These are phyloP conservation scores for Timema cristinae DNA, from an alignment of 2,888 invertebrate genomes.

Conservation along the genomic window DNA sequence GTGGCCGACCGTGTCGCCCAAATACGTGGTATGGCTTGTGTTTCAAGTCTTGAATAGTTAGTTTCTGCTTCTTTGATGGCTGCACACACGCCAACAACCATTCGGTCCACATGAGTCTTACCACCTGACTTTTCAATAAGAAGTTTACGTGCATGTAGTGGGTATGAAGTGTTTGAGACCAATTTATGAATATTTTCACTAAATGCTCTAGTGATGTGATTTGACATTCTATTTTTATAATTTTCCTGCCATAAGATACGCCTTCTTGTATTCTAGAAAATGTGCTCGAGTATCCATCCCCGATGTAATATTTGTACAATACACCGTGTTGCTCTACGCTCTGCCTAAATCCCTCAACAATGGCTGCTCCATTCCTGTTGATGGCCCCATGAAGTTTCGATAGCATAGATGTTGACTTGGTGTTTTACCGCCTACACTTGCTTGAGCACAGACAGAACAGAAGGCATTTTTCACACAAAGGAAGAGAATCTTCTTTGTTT, in stretches of 20 bases:
- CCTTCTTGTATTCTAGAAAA: constrained; percentile 25
- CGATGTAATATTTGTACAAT: constrained; percentile 26
- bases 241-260: constrained; percentile 20
- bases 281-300: constrained; percentile 32
- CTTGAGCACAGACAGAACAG: constrained; percentile 22
- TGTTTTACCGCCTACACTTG: neutral
- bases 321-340: constrained; percentile 29
- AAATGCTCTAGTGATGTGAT: constrained; percentile 27
- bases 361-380: constrained; percentile 32
- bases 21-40: constrained; percentile 24
- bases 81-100: constrained; percentile 18
- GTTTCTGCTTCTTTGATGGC: constrained; percentile 16
- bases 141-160: neutral
- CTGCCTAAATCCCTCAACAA: constrained; percentile 29
- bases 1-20: constrained; percentile 20
- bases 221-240: constrained; percentile 32
- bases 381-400: constrained; percentile 29
- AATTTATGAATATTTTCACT: constrained; percentile 23
- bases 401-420: constrained; percentile 26
- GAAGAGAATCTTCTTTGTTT: no score
- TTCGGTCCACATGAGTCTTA: constrained; percentile 14
- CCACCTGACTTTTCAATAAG: neutral
- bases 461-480: no score
- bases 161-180: neutral
- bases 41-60: constrained; percentile 1